A percentile compares a stretch with the other conserved stretches of the same genome.
phyloP scores from a whole-genome alignment of 1,140 invertebrate species.

The Rhagoletis zephyria region DNA sequence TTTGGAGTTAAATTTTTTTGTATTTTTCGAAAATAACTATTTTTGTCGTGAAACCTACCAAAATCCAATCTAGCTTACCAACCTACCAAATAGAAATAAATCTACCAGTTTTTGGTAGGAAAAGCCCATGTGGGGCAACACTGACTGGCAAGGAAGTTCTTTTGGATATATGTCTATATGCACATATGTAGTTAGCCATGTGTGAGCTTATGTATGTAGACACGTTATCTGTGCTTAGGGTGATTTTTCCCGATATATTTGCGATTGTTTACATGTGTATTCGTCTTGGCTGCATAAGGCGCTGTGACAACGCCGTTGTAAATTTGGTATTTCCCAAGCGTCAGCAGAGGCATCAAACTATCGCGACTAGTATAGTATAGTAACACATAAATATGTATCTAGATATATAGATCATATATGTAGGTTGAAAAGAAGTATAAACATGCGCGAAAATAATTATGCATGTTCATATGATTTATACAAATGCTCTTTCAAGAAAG shows the following conservation, averaged over 20 bases:
- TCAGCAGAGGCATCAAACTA: background rate
- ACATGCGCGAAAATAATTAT: too few relatives aligned
- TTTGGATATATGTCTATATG: background rate
- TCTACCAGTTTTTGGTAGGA: too few relatives aligned
- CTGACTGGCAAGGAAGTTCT: background rate
- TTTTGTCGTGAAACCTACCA: too few relatives aligned
- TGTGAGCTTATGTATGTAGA: background rate
- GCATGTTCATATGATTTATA: too few relatives aligned
- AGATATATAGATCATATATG: background rate
- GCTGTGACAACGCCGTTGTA: conserved; percentile 16
- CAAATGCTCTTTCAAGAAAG: too few relatives aligned
- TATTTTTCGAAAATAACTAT: too few relatives aligned
- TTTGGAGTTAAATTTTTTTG: too few relatives aligned
- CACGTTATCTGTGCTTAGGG: background rate
- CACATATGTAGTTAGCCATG: background rate
- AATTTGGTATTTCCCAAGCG: conserved; percentile 31
- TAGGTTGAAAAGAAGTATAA: too few relatives aligned
- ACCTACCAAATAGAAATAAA: too few relatives aligned
- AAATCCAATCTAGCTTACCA: too few relatives aligned
- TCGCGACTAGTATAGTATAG: background rate
- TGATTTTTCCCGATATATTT: background rate
- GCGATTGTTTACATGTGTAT: background rate
- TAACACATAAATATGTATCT: background rate
- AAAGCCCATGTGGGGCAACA: background rate
- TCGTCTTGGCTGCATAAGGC: background rate